Evolutionary conservation across 2,888 invertebrate genomes (phyloP).

Genomic region (Sepioteuthis lessoniana): DNA sequence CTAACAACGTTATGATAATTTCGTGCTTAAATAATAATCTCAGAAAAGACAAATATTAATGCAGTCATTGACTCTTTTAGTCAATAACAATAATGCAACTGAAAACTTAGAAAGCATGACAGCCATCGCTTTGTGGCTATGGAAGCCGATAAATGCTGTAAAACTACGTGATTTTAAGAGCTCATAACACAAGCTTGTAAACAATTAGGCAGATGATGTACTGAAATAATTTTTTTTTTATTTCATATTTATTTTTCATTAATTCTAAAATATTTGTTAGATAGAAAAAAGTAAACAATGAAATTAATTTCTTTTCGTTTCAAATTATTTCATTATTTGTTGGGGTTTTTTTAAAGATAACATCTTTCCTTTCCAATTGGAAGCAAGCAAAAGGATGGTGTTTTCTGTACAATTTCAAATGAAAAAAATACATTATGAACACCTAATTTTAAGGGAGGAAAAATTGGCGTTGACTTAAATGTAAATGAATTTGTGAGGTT

Average conservation of each 20-base stretch:
- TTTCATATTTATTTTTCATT: neutral
- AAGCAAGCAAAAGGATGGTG: no score
- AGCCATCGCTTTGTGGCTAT: neutral
- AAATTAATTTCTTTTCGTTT: no score
- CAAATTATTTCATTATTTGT: no score
- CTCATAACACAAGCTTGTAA: neutral
- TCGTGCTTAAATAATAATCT: neutral
- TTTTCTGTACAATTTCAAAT: no score
- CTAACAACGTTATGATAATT: neutral
- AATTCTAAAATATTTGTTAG: neutral
- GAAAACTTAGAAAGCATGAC: neutral
- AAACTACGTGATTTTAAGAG: neutral
- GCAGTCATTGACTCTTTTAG: neutral
- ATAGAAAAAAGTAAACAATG: no score
- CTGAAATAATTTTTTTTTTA: neutral
- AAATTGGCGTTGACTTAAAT: no score
- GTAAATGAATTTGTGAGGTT: no score
- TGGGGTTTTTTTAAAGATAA: no score
- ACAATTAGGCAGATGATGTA: neutral
- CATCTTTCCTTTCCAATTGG: no score
- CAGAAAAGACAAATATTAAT: no score
- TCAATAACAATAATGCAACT: neutral
- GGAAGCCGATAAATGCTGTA: neutral
- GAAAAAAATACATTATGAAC: no score
- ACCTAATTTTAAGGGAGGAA: no score